phyloP scores from a whole-genome alignment of 1,140 invertebrate species.

The Acyrthosiphon pisum region DNA sequence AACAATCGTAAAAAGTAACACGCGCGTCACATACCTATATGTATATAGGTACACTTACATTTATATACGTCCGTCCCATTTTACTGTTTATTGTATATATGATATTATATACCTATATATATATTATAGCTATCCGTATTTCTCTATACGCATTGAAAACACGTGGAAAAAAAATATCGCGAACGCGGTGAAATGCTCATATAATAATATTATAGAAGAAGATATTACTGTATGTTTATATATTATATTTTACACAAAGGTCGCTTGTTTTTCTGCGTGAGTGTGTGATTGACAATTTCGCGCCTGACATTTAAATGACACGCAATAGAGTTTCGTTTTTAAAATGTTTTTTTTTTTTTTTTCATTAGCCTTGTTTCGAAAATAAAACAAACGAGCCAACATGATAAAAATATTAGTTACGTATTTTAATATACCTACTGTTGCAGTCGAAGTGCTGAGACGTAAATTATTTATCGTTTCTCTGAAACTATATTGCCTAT shows the following conservation, averaged over 20 bases:
- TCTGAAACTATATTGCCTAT: neutral
- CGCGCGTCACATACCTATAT: neutral
- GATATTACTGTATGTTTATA: neutral
- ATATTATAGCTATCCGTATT: neutral
- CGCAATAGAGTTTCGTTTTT: neutral
- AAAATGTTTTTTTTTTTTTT: neutral
- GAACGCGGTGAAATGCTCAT: neutral
- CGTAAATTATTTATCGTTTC: neutral
- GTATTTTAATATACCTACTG: too few species aligned
- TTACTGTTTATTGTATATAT: neutral
- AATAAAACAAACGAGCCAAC: neutral
- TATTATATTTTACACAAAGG: neutral
- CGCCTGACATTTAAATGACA: neutral
- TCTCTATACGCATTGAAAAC: neutral
- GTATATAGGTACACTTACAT: neutral
- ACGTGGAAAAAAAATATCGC: neutral
- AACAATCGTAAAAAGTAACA: constrained; percentile 8
- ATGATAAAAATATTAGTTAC: neutral
- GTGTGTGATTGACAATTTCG: neutral
- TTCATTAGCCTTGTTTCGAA: neutral
- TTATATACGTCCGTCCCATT: neutral
- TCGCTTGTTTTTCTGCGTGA: neutral
- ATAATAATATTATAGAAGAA: neutral
- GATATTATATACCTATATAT: neutral
- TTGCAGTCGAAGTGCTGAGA: neutral